Percentiles rank a stretch among this genome's conserved stretches.
Conservation (phyloP, 2,888 invertebrate genomes). For the Anthophora plumipes region DNA sequence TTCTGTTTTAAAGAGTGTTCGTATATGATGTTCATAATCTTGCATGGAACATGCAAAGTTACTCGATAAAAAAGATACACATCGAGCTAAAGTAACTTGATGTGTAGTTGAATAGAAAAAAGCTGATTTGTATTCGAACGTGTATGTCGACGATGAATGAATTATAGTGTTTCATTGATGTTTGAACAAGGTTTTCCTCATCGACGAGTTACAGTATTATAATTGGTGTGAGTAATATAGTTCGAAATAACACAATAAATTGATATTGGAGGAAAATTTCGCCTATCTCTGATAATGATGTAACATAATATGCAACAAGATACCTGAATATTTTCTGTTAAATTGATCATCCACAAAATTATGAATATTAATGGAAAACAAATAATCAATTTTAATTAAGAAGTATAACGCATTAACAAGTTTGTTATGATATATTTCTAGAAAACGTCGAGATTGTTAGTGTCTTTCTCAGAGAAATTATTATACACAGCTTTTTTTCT, state of each 20-base stretch:
- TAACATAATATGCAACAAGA: neutral
- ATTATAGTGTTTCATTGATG: no score
- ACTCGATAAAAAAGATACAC: no score
- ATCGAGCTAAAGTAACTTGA: no score
- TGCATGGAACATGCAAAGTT: no score
- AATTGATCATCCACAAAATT: neutral
- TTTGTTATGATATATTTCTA: neutral
- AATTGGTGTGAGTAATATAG: neutral
- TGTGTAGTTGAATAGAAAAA: no score
- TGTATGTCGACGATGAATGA: no score
- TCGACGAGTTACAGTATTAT: neutral
- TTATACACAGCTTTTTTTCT: no score
- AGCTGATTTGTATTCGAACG: no score
- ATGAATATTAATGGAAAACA: neutral
- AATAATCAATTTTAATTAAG: neutral
- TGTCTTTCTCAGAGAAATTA: neutral
- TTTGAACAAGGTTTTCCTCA: no score
- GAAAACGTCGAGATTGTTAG: neutral
- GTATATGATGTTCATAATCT: no score
- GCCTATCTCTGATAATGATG: constrained; percentile 1
- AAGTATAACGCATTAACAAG: neutral
- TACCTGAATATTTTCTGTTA: neutral
- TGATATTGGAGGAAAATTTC: neutral
- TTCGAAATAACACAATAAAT: neutral
- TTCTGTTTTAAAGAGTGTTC: no score